Conservation (phyloP, 2,797 vertebrate species). For the Hemitrygon akajei region DNA sequence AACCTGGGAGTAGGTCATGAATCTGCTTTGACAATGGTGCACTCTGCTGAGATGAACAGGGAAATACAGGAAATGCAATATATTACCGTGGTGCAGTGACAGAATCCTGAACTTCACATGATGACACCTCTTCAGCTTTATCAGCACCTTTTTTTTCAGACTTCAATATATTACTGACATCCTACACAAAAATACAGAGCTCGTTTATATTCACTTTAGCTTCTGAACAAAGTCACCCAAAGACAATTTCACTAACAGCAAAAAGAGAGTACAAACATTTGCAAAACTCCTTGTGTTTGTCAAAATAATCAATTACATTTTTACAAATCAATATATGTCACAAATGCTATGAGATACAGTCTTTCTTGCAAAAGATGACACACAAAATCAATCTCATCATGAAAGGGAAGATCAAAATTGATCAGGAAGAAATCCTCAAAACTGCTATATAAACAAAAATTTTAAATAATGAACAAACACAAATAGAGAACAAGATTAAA, state of each 20-base stretch:
- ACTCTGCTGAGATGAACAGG: not conserved
- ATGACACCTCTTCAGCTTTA: constrained; percentile 41
- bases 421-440: not conserved
- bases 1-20: not conserved
- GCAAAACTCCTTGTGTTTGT: not conserved
- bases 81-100: constrained; percentile 48
- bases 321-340: not conserved
- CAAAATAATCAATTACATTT: not conserved
- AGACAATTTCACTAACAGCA: not conserved
- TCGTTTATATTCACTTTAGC: not conserved
- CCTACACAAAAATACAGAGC: not conserved
- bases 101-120: constrained; percentile 40
- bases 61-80: not conserved
- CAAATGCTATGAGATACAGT: not conserved
- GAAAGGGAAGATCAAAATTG: not conserved
- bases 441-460: not conserved
- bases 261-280: not conserved
- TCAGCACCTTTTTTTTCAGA: constrained; percentile 40
- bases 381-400: not conserved
- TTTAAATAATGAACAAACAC: not conserved
- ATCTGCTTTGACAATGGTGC: not conserved
- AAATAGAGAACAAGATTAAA: not conserved
- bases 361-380: not conserved
- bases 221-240: not conserved
- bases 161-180: not conserved